Evolutionary conservation across 2,113 vertebrate genomes (phyloP), one percentile per base, ranked within the genome.

Genomic region (Eretmochelys imbricata): DNA sequence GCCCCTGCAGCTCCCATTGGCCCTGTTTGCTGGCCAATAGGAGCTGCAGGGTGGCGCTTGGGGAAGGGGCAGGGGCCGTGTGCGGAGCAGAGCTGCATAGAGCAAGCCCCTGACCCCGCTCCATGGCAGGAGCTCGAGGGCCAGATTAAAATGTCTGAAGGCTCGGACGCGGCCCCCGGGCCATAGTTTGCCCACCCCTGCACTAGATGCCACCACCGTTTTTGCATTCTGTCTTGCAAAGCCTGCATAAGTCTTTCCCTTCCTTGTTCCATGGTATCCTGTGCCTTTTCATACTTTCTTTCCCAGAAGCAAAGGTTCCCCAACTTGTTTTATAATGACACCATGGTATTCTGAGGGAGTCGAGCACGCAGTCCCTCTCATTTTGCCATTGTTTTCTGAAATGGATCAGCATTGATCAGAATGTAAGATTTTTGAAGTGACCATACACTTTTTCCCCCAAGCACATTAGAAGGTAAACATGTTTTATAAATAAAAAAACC

Each of bases 331-430:
- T 4, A 24, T 65, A 87, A 65, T 38, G 22, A 13, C 11, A 0
- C 13, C 42, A 1, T 14, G n/a, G 38, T 82, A 3, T 76, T 94
- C 31, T 90, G 62, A 87, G 93, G 19, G 78, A 24, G 13, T 48
- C 55, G 69, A 49, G 24, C 16, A 8, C 13, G 12, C 55, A 42
- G 22, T 27, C 59, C 27, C 75, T 10, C 82, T 13, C 82, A 49
- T 50, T 3, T 14, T 2, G 8, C 4, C 25, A 3, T 35, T 2
- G 12, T 1, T 5, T 25, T 1, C 6, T 31, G 54, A 16, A 10
- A 49, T 51, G 80, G 12, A 19, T 8, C 69, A 10, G 16, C 25
- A 1, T n/a, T 91, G 48, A 27, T 87, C 24, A 85, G 54, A 95
- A 54, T 53, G 79, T 86, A 29, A 14, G 0, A 82, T 17, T 50